Base-by-base conservation (phyloP, 1,140 invertebrate species). In the Drosophila equinoxialis region DNA sequence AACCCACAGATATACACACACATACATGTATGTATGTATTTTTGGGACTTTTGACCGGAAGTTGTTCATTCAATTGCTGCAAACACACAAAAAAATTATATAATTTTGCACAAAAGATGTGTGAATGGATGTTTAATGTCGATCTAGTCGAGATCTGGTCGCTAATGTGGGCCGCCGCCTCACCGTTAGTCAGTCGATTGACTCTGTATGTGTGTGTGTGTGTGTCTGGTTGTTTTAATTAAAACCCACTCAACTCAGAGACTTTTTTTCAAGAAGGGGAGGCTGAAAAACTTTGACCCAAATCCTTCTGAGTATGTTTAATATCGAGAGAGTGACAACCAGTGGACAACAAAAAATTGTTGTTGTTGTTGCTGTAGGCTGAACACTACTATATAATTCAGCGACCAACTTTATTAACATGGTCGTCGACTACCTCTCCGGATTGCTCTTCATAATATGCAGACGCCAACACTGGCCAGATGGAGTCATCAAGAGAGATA, bases 391-490 rank as follows among this genome's bases (percentile, higher is more conserved):
- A 70, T 68, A 71, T 61, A 71, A 68, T 35, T 35, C 41, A 58
- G 65, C 73, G 20, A 23, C 57, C 61, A 41, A 39, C 65, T 60
- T 65, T 61, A 63, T 65, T 61, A 63, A 63, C 61, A 79, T 54
- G 62, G 51, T 55, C 14, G 42, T 74, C 67, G 26, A 30, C 26
- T 6, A 30, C 26, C 26, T 30, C 30, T 30, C 5, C 26, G 72
- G 81, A 85, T 81, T 85, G 69, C 71, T 81, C 3, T 26, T 69
- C 82, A 79, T 74, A 83, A 79, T 76, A 86, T 77, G 74, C 62
- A 71, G 74, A 77, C 83, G 83, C 83, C 83, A 86, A 86, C 72
- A 77, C 73, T 73, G 69, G 5, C 1, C 11, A 26, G 6, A 70
- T 69, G 14, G 23, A 41, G 20, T 67, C 35, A 62, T 48, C 64